Conservation (phyloP, 2,888 invertebrate species). For the Lysandra coridon region DNA sequence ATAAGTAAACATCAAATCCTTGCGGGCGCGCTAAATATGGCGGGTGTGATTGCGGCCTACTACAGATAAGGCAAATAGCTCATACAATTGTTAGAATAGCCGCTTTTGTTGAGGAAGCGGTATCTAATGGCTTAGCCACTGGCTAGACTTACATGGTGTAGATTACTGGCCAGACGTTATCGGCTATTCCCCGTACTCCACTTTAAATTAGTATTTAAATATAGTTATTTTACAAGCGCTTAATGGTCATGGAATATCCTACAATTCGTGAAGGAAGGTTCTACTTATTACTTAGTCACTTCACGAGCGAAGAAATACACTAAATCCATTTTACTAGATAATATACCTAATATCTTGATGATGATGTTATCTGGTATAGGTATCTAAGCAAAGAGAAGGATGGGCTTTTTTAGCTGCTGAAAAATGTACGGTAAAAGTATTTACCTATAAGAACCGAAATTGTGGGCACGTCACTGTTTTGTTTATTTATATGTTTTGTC, state of each 20-base stretch:
- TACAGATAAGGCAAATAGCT: conserved; percentile 80
- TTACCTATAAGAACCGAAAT: background rate
- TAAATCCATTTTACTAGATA: too few species aligned
- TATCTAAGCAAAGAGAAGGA: too few species aligned
- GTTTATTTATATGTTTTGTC: too few species aligned
- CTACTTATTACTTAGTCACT: too few species aligned
- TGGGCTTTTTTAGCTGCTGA: too few species aligned
- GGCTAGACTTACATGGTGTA: conserved; percentile 75
- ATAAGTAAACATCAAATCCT: conserved; percentile 41
- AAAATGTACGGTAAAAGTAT: background rate
- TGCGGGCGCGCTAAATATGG: conserved; percentile 46
- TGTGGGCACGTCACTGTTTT: too few species aligned
- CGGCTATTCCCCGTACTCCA: conserved; percentile 3
- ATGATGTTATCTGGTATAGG: too few species aligned
- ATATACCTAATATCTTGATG: too few species aligned
- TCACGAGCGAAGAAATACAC: too few species aligned
- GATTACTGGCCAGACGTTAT: conserved; percentile 54
- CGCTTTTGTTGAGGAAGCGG: conserved; percentile 77
- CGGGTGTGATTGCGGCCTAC: conserved; percentile 69
- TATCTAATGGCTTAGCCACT: conserved; percentile 71
- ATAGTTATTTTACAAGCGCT: conserved; percentile 3
- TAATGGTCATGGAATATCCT: background rate
- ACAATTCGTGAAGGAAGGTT: background rate
- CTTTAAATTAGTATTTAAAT: conserved; percentile 24
- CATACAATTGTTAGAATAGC: conserved; percentile 78